Evolutionary conservation across 1,140 invertebrate species (phyloP), one percentile per base, ranked within the genome.

Genomic region (Calycopis cecrops): DNA sequence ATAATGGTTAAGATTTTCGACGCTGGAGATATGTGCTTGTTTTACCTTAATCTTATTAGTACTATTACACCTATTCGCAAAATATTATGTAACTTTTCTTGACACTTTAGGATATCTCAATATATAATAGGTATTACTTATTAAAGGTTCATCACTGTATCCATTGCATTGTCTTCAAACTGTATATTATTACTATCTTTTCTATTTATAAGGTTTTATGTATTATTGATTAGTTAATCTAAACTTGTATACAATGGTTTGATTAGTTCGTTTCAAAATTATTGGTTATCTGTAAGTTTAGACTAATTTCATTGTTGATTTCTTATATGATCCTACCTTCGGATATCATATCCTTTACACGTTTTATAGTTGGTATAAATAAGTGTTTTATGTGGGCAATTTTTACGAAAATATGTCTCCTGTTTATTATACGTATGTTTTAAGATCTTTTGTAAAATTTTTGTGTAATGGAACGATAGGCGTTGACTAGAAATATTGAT

Each of bases 371-470:
- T 53, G 40, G 28, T 44, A 53, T 42, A 34, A 51, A 42, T 56
- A 44, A 59, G 54, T 61, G 48, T 69, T 64, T 68, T 78, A 78
- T 84, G 83, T 86, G 83, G 83, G 83, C 83, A 86, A 84, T 86
- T 57, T 78, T 79, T 71, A 68, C 70, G 71, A 86, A 86, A 84
- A 84, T 86, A 86, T 86, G 83, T 86, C 83, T 86, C 83, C 83
- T 83, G 68, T 65, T 62, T 68, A 66, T 52, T 57, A 60, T 57
- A 58, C 47, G 59, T 62, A 62, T 37, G 21, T 18, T 63, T 37
- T 59, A 54, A 60, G 47, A 60, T 50, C 42, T 60, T 59, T 55
- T 57, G 52, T 35, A 50, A 53, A 16, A 49, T 28, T 50, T 50
- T 44, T 40, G 52, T 53, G 52, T 42, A 53, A 21, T 44, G 38